These are phyloP conservation scores for Sparidentex hasta DNA, from an alignment of 2,797 vertebrate species.

Conservation along the genomic window DNA sequence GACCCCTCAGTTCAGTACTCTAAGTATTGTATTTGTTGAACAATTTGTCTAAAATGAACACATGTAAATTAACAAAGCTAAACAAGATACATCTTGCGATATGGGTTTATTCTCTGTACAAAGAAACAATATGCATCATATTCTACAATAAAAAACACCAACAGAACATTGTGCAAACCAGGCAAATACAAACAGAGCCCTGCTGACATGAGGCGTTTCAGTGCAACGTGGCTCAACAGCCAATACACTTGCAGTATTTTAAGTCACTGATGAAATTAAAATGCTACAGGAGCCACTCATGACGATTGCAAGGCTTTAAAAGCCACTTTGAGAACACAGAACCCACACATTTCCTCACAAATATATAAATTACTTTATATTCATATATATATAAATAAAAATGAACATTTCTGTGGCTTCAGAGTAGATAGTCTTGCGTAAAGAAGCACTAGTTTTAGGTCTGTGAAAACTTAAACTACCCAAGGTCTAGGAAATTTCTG, in stretches of 20 bases:
- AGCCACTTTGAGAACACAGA: constrained; percentile 53
- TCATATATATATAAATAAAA: constrained; percentile 24
- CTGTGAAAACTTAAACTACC: constrained; percentile 36
- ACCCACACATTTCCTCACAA: constrained; percentile 69
- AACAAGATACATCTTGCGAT: neutral
- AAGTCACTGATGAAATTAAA: constrained; percentile 39
- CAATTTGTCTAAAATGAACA: constrained; percentile 49
- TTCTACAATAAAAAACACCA: constrained; percentile 62
- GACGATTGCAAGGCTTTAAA: constrained; percentile 32
- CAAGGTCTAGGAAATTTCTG: neutral
- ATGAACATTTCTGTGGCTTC: constrained; percentile 41
- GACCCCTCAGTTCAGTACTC: constrained; percentile 23
- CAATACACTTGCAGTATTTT: constrained; percentile 30
- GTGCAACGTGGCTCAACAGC: constrained; percentile 68
- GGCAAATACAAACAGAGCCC: constrained; percentile 70
- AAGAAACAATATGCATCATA: constrained; percentile 51
- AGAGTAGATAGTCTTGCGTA: constrained; percentile 34
- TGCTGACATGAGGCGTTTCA: constrained; percentile 64
- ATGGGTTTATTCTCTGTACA: constrained; percentile 70
- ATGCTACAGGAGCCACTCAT: constrained; percentile 55
- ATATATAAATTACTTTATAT: constrained; percentile 84
- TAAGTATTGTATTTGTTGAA: constrained; percentile 41
- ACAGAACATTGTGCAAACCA: constrained; percentile 76
- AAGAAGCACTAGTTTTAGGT: constrained; percentile 59
- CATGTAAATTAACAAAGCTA: constrained; percentile 50